Percentiles rank a stretch among this genome's conserved stretches.
phyloP scores from a whole-genome alignment of 2,888 invertebrate species.

The Drosophila fungiperda region DNA sequence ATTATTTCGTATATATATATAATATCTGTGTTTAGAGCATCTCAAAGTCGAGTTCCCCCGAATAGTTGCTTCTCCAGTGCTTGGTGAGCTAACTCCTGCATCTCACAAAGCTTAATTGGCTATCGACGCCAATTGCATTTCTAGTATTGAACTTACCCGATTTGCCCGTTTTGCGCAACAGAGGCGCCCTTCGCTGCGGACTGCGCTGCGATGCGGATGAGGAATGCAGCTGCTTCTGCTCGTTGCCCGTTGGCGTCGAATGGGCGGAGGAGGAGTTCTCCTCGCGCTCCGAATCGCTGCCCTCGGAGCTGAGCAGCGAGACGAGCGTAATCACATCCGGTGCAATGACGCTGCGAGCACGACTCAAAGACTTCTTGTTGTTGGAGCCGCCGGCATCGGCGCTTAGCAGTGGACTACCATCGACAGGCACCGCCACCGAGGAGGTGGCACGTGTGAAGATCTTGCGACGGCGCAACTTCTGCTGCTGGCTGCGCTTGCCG shows the following conservation, averaged over 20 bases:
- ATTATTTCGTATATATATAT: neutral
- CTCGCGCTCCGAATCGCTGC: constrained; percentile 88
- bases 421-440: constrained; percentile 32
- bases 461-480: constrained; percentile 81
- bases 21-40: neutral
- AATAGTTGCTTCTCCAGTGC: no score
- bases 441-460: constrained; percentile 73
- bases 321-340: constrained; percentile 88
- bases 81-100: no score
- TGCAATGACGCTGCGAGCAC: constrained; percentile 81
- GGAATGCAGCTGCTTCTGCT: constrained; percentile 28
- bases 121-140: neutral
- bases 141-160: constrained; percentile 76
- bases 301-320: constrained; percentile 88
- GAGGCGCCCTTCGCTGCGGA: constrained; percentile 79
- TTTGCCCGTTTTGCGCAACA: constrained; percentile 84
- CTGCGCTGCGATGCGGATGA: constrained; percentile 54
- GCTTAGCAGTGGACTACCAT: constrained; percentile 39
- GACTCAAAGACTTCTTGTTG: constrained; percentile 71
- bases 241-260: constrained; percentile 46
- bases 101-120: no score
- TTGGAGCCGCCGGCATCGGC: constrained; percentile 29
- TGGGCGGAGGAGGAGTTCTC: constrained; percentile 61
- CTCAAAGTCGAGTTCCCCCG: no score
- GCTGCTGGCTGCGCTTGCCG: constrained; percentile 75